Evolutionary conservation across 2,888 invertebrate species (phyloP), one percentile per base, ranked within the genome.

Genomic region (Ochropacha duplaris): DNA sequence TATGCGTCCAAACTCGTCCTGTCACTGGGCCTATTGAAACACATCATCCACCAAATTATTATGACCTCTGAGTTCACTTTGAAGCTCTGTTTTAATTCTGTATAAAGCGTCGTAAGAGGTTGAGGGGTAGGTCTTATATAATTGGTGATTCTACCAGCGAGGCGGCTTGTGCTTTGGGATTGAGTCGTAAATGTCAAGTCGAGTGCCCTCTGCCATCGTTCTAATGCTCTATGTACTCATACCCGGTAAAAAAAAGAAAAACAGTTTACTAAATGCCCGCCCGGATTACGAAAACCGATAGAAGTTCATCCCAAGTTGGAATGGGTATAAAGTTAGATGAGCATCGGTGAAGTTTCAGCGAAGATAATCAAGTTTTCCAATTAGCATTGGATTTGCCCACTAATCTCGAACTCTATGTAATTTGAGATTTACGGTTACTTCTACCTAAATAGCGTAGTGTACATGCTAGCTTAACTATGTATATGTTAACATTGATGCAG

Each of bases 171-270:
- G 89, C 83, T 86, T 89, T 81, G 80, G 84, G 87, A 92, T 92
- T 90, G 90, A 91, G 91, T 90, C 91, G 90, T 92, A 92, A 92
- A 92, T 77, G 91, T 92, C 92, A 84, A 80, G 74, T 87, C 85
- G 82, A 88, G 87, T 87, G 83, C 82, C 77, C 84, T 81, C 77
- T 71, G 81, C 86, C 79, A 86, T 89, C 83, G 83, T 83, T 88
- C 80, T 83, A 76, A 72, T 81, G 83, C 78, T 83, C 87, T 87
- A 88, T 90, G 88, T 89, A 86, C 84, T 79, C 73, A 74, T 76
- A 80, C 77, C 83, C 74, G 76, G 78, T 65, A 81, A 78, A 79
- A 31, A 81, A 81, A 82, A 79, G 78, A 78, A 84, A 78, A 78
- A 78, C 62, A 66, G 69, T 70, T 62, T 63, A 79, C 79, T 83